phyloP scores from a whole-genome alignment of 2,113 vertebrate species.

The Burhinus oedicnemus region DNA sequence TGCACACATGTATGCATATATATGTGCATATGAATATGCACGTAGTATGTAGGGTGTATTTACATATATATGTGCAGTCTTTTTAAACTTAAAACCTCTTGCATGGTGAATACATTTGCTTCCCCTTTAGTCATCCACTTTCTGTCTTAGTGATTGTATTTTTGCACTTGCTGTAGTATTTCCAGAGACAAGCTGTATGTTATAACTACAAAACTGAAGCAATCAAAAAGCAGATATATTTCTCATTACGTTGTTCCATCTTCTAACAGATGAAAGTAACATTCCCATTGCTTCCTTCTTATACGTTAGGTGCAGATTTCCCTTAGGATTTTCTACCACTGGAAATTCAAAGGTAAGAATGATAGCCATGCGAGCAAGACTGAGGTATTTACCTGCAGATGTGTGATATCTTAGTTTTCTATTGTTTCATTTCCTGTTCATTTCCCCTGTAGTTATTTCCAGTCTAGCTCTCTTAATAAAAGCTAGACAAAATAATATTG shows the following conservation, averaged over 20 bases:
- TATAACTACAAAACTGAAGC: neutral
- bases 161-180: neutral
- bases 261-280: neutral
- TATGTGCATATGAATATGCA: neutral
- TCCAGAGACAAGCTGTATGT: neutral
- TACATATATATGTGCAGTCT: neutral
- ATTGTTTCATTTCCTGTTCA: neutral
- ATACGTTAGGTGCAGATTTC: neutral
- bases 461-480: neutral
- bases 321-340: neutral
- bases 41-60: neutral
- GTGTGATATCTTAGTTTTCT: neutral
- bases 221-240: neutral
- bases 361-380: neutral
- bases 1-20: rapidly evolving
- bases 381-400: neutral
- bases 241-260: neutral
- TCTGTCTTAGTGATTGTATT: neutral
- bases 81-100: neutral
- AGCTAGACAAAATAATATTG: neutral
- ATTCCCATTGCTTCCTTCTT: neutral
- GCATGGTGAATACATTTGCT: neutral
- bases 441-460: neutral
- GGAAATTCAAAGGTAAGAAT: neutral
- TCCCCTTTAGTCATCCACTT: neutral